Evolutionary conservation across 1,140 invertebrate species (phyloP), one percentile per base, ranked within the genome.

Genomic region (Aphaenogaster rudis): DNA sequence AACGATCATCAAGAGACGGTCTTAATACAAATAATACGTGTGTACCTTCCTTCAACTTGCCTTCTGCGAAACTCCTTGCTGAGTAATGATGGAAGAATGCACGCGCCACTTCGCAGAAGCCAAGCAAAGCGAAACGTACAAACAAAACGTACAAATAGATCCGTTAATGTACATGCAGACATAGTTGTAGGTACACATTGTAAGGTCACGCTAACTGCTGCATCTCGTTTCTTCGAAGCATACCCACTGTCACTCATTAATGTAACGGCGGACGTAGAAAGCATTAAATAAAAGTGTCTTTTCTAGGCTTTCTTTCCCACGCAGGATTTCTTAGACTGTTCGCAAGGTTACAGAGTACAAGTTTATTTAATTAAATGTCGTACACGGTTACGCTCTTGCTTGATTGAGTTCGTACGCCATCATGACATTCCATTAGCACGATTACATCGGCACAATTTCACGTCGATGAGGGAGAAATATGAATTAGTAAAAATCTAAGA

Each of bases 71-170:
- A 36, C 63, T 57, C 28, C 13, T 28, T 33, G 36, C 13, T n/a
- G 52, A 6, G 28, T 80, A 85, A 45, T 13, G 61, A 67, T 66
- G 33, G 67, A 88, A 88, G 57, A 57, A 78, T 50, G 11, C 11
- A 21, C 50, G 36, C 28, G 28, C n/a, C 42, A 57, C 36, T 77
- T 85, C 9, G 28, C 11, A 54, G 11, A 33, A 48, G 21, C 8
- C 11, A 39, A 48, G 54, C 48, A 64, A 21, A 67, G 48, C 42
- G 66, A 69, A 88, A 45, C 67, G 57, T 54, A 66, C 79, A 76
- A 87, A 76, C 21, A 21, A 69, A 88, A 45, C 67, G 57, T 54
- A 66, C 79, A 76, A 87, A 76, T 66, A 85, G 28, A 21, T 77
- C 69, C 17, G 36, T 57, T 45, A 28, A 74, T 39, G 66, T 82